These are phyloP conservation scores for Galeruca laticollis DNA, from an alignment of 2,888 invertebrate genomes.

Conservation along the genomic window DNA sequence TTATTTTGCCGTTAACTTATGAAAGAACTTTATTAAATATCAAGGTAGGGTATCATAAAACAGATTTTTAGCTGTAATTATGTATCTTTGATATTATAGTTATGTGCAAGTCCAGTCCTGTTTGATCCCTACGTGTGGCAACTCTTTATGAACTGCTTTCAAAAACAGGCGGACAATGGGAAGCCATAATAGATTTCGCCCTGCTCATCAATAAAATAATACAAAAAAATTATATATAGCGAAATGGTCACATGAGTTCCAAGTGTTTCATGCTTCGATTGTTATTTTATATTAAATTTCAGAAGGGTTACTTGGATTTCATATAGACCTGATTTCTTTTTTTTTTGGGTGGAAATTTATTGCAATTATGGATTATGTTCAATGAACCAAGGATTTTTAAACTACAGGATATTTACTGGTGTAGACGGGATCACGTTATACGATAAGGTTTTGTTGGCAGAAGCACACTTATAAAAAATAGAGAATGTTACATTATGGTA, in stretches of 20 bases:
- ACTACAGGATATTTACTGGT: slow-evolving; percentile 31
- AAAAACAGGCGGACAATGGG: slow-evolving; percentile 46
- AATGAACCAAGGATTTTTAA: slow-evolving; percentile 29
- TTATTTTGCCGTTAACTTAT: no score
- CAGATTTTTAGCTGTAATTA: no score
- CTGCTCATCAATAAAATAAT: slow-evolving; percentile 47
- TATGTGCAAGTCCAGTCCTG: slow-evolving; percentile 31
- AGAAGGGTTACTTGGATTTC: slow-evolving; percentile 50
- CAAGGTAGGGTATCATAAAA: no score
- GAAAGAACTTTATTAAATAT: no score
- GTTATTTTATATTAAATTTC: slow-evolving; percentile 46
- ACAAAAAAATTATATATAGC: slow-evolving; percentile 48
- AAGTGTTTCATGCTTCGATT: slow-evolving; percentile 44
- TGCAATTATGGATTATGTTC: slow-evolving; percentile 45
- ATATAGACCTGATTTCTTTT: slow-evolving; percentile 41
- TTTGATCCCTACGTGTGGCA: slow-evolving; percentile 27
- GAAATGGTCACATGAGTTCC: slow-evolving; percentile 47
- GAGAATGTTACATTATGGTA: no score
- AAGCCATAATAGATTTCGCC: slow-evolving; percentile 47
- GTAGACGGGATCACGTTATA: slow-evolving; percentile 6
- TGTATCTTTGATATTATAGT: background rate
- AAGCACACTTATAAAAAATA: no score
- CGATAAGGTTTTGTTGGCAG: background rate
- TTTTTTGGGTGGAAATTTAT: slow-evolving; percentile 38
- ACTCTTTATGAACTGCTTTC: slow-evolving; percentile 36